These are phyloP conservation scores for Sisor rabdophorus DNA, from an alignment of 2,113 vertebrate genomes.

Conservation along the genomic window DNA sequence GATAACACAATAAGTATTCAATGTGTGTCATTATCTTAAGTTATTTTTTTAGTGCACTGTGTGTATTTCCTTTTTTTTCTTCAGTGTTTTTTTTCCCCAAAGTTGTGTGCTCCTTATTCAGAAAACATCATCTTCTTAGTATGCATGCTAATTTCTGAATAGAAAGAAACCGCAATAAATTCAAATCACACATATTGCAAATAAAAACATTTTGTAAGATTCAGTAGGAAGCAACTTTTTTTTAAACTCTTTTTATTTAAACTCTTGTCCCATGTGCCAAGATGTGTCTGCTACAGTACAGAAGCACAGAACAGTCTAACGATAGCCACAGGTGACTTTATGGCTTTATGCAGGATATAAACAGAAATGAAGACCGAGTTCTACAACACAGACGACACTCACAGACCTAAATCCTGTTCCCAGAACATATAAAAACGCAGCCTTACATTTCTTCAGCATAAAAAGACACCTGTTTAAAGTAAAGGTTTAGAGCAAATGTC, in stretches of 20 bases:
- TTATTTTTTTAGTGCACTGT: not conserved
- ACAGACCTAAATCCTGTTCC: not conserved
- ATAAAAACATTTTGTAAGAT: no score
- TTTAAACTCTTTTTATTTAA: no score
- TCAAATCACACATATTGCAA: no score
- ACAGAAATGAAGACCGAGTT: not conserved
- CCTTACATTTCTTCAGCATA: not conserved
- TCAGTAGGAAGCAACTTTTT: no score
- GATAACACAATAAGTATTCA: not conserved
- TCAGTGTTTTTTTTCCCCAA: no score
- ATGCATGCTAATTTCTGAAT: no score
- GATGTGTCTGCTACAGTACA: not conserved
- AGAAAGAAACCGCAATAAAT: no score
- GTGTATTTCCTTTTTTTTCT: no score
- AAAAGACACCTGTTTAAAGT: conserved; percentile 14
- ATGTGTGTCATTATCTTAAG: not conserved
- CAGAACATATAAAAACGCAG: not conserved
- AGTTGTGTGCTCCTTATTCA: no score
- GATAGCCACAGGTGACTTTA: no score
- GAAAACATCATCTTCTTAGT: no score
- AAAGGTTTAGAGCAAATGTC: conserved; percentile 27
- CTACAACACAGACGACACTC: not conserved
- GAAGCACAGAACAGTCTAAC: not conserved
- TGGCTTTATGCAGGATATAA: not conserved
- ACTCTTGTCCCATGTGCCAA: not conserved